Base-by-base conservation (phyloP, 2,888 invertebrate genomes). In the Tetrapedia diversipes region DNA sequence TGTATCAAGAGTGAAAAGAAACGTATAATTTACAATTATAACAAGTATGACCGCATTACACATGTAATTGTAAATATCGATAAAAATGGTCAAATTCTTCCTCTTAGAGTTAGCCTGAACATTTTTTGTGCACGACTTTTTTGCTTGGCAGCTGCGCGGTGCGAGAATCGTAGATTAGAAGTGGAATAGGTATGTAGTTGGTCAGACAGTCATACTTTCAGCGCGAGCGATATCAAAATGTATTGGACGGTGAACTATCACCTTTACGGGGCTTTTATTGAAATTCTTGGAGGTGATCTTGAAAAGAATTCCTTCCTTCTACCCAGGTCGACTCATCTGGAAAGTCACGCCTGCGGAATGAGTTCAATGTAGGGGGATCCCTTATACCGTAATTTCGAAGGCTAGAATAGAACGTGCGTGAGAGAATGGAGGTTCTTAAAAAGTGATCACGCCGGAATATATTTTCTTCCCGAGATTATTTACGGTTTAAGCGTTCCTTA, bases 271-370 rank as follows among this genome's bases (percentile, higher is more conserved):
- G 68, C 77, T 77, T 81, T 83, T 83, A 83, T 83, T 83, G 83
- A 83, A 83, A 83, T 83, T 83, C 83, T 83, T 83, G 57, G 60
- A 71, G 67, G 54, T 65, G 72, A 73, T 68, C 73, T 71, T 80
- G 83, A 83, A 83, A 83, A 83, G 83, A 81, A 83, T 83, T 83
- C 83, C 83, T 81, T 73, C 54, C 64, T 43, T n/a, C 72, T 68
- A 45, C 43, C 60, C 66, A 43, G n/a, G 29, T 59, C 71, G 76
- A 65, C 59, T 82, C 71, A 69, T 80, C 76, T 67, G 63, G 78
- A 70, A 76, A 80, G 79, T 80, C 83, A 83, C 81, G 82, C 77
- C 81, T 79, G 63, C 57, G 81, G 81, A 81, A 83, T 83, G 79
- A 83, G 70, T 57, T 76, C 79, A 66, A 63, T 57, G 78, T 63